Evolutionary conservation across 2,113 vertebrate species (phyloP).

Genomic region (Rhinogobius similis): DNA sequence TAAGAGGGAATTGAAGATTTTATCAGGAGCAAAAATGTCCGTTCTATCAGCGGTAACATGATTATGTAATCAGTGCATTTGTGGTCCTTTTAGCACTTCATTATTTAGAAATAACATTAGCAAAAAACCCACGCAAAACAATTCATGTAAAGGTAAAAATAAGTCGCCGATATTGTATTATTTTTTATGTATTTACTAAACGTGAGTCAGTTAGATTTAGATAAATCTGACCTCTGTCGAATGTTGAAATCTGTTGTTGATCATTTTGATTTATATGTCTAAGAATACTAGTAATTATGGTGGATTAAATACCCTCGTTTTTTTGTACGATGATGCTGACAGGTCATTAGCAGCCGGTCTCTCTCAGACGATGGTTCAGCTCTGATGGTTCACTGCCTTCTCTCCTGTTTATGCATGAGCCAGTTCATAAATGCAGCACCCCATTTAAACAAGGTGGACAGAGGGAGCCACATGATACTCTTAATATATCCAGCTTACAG

Average conservation of each 20-base stretch:
- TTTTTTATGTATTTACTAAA: not conserved
- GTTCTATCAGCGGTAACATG: not conserved
- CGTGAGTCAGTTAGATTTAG: not conserved
- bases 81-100: not conserved
- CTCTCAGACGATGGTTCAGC: not conserved
- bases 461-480: not conserved
- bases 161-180: not conserved
- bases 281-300: no score
- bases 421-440: not conserved
- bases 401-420: not conserved
- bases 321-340: not conserved
- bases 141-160: not conserved
- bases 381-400: not conserved
- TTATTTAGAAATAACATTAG: not conserved
- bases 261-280: no score
- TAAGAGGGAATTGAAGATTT: not conserved
- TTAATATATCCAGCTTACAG: not conserved
- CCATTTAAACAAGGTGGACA: not conserved
- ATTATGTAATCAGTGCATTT: not conserved
- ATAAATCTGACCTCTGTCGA: not conserved
- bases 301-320: not conserved
- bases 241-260: not conserved
- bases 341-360: not conserved
- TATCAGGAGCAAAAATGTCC: not conserved
- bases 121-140: not conserved